Percentiles rank a stretch among this genome's conserved stretches.
These are phyloP conservation scores for Epinephelus malabaricus DNA, from an alignment of 2,797 vertebrate species.

Conservation along the genomic window DNA sequence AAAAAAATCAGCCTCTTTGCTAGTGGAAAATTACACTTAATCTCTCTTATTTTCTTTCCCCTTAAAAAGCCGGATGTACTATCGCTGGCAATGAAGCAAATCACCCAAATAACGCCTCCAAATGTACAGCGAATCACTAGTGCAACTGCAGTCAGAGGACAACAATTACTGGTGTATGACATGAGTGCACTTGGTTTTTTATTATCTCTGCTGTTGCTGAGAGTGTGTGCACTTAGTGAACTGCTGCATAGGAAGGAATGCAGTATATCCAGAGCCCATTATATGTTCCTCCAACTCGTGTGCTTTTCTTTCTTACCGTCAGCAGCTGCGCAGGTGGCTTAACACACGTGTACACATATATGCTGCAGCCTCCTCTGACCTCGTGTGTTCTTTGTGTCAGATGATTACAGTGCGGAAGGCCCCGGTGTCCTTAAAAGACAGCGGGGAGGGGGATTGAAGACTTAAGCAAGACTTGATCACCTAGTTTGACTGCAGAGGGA, in stretches of 20 bases:
- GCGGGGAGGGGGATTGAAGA: background rate
- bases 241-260: conserved; percentile 4
- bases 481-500: background rate
- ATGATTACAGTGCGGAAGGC: background rate
- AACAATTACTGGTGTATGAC: conserved; percentile 9
- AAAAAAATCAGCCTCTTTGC: background rate
- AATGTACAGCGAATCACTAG: background rate
- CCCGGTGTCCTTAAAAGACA: background rate
- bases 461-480: background rate
- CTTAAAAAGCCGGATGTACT: background rate
- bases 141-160: conserved; percentile 18
- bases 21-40: conserved; percentile 5
- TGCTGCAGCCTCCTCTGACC: background rate
- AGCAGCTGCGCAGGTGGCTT: background rate
- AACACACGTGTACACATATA: background rate
- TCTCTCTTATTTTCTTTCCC: conserved; percentile 12
- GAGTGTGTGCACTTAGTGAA: background rate
- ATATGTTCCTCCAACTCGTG: background rate
- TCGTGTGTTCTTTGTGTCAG: conserved; percentile 13
- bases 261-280: background rate
- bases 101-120: background rate
- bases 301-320: background rate
- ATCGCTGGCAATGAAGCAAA: background rate
- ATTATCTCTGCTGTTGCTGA: conserved; percentile 22
- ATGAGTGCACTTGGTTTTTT: background rate